Conservation (phyloP, 2,888 invertebrate species). For the Thymelicus acteon region DNA sequence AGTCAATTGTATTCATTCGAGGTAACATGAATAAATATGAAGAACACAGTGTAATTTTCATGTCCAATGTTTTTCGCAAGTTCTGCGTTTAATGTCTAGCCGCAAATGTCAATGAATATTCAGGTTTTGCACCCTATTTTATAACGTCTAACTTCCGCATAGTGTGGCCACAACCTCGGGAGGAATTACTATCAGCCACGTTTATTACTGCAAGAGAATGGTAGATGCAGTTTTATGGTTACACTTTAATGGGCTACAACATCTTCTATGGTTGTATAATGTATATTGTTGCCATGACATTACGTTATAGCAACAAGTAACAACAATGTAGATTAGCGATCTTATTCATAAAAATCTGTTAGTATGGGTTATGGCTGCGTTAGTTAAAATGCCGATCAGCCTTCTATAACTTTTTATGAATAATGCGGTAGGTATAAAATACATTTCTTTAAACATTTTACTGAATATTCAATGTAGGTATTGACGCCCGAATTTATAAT, state of each 20-base stretch:
- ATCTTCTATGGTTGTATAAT: not conserved
- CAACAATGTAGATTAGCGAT: too few species aligned
- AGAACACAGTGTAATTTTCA: not conserved
- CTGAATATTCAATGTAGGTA: too few species aligned
- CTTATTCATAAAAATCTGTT: too few species aligned
- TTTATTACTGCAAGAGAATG: slow-evolving; percentile 14
- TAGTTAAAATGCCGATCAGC: too few species aligned
- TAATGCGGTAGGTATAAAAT: too few species aligned
- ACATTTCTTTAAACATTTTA: too few species aligned
- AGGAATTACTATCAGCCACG: slow-evolving; percentile 19
- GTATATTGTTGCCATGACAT: not conserved
- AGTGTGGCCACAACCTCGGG: slow-evolving; percentile 20
- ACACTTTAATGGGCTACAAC: slow-evolving; percentile 13
- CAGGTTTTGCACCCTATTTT: slow-evolving; percentile 28
- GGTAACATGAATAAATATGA: too few species aligned
- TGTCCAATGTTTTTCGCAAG: slow-evolving; percentile 4
- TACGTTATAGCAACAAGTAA: too few species aligned
- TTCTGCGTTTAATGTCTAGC: slow-evolving; percentile 18
- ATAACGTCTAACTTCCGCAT: slow-evolving; percentile 32
- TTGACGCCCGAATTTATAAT: too few species aligned
- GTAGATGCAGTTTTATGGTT: not conserved
- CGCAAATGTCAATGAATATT: slow-evolving; percentile 29
- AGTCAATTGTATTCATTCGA: too few species aligned
- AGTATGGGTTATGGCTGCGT: too few species aligned
- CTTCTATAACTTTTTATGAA: too few species aligned